Base-by-base conservation (phyloP, 2,888 invertebrate genomes). In the Rhimphoctona megacephalus region DNA sequence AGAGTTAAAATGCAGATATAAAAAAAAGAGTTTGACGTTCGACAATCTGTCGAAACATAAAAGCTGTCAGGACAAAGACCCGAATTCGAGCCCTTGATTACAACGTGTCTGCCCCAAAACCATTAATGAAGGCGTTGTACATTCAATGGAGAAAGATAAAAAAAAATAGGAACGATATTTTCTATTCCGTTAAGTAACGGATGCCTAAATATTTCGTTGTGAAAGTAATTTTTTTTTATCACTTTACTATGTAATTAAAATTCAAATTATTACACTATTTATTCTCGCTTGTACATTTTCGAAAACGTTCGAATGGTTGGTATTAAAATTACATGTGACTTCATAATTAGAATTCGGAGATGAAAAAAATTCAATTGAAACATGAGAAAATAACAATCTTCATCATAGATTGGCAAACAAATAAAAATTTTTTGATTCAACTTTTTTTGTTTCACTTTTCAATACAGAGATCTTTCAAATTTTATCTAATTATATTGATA, bases 21-120 rank as follows among this genome's bases (percentile, higher is more conserved):
- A 54, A 61, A 30, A 61, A 61, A 61, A n/a, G 25, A 17, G 17
- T 54, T 14, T 57, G 67, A 11, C 5, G 70, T 30, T n/a, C 17
- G 9, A 52, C 25, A 52, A 72, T 52, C 33, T 19, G 69, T 69
- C 33, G n/a, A 64, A 30, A 73, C 9, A 9, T 54, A 36, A 25
- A 64, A 67, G 66, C 39, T 30, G 67, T 33, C 36, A 6, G 43
- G n/a, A 43, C n/a, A 39, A 72, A 46, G 33, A 43, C 22, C 25
- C 11, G 39, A 43, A 49, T 49, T 69, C 36, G 43, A 70, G 17
- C n/a, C n/a, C 49, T 70, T 72, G 52, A 72, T 72, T 72, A 52
- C 72, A 52, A 49, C 19, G 33, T 72, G 52, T 14, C 72, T 52
- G 30, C 7, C 17, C 14, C 5, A 52, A 49, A 52, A 72, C 30